These are phyloP conservation scores for Imbricaverruca yamaguchii DNA, from an alignment of 2,888 invertebrate species.

Conservation along the genomic window DNA sequence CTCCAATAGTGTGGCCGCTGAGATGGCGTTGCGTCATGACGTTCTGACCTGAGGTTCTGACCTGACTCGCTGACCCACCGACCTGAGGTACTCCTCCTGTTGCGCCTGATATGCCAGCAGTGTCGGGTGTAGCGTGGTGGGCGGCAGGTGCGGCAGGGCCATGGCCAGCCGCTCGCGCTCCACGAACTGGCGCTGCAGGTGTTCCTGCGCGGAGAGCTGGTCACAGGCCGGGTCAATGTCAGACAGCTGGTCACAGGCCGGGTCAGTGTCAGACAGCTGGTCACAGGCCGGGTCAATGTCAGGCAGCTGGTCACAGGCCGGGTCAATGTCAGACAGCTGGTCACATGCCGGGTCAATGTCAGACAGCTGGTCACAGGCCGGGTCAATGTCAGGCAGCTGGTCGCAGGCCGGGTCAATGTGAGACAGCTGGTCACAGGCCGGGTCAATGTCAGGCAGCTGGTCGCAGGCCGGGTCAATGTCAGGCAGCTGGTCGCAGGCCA, in stretches of 20 bases:
- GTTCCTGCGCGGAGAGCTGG: slow-evolving; percentile 59
- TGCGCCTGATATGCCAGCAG: slow-evolving; percentile 56
- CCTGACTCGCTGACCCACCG: neutral
- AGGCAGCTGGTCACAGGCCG: no score
- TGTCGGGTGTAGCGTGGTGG: slow-evolving; percentile 47
- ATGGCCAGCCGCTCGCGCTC: slow-evolving; percentile 49
- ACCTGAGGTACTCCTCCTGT: slow-evolving; percentile 42
- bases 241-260: slow-evolving; percentile 25
- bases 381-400: no score
- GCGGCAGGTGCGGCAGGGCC: neutral
- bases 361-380: no score
- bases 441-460: no score
- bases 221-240: no score
- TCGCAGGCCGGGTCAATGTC: no score
- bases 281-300: no score
- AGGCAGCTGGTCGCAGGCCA: no score
- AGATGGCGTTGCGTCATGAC: neutral
- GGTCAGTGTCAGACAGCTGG: neutral
- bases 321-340: no score
- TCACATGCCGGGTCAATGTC: no score
- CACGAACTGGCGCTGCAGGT: slow-evolving; percentile 72
- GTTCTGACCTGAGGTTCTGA: neutral
- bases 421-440: no score
- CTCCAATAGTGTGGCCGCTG: neutral
- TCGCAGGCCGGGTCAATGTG: no score